Evolutionary conservation across 1,140 invertebrate species (phyloP), one percentile per base, ranked within the genome.

Genomic region (Aphelenchoides besseyi): DNA sequence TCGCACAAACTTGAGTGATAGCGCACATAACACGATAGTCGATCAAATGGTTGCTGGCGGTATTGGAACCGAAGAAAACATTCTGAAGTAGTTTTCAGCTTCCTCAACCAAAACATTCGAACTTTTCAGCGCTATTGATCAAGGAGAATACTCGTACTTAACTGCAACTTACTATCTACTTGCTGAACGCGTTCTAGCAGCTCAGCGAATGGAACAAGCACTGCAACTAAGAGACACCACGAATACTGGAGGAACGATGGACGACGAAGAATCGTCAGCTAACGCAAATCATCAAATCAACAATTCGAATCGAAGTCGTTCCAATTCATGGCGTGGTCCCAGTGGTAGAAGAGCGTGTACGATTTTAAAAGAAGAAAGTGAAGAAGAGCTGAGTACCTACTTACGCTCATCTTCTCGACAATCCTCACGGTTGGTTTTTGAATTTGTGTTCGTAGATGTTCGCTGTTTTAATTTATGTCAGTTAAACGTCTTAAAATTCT

Each of bases 81-180:
- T 81, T 35, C n/a, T 74, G 62, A 18, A 62, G 78, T 77, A 62
- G 53, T 55, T 53, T 5, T 8, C 5, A 41, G 37, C 37, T 41
- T 5, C n/a, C 5, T 41, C n/a, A 8, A n/a, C n/a, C 37, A 35
- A 33, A 63, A 37, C 8, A 16, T 37, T 63, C 32, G 29, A 63
- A 3, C 63, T n/a, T 73, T 80, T 74, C n/a, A 94, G 92, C 76
- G 91, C 93, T 67, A 86, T 98, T 73, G 93, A 97, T 82, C 92
- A 91, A 84, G 94, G 97, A 87, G 92, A 94, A 82, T 98, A 98
- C 86, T 95, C 96, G 87, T 93, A 98, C 86, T 92, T 98, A 76
- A 97, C 95, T 33, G 96, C 96, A 30, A 98, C 95, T 32, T 98
- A 98, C 87, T 98, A 94, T 87, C 87, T 98, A 76, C 87, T 98